A percentile compares a stretch with the other conserved stretches of the same genome.
Evolutionary conservation across 37 sponge, comb jelly and placozoan species (phyloP).

Genomic region (Tethya wilhelma): DNA sequence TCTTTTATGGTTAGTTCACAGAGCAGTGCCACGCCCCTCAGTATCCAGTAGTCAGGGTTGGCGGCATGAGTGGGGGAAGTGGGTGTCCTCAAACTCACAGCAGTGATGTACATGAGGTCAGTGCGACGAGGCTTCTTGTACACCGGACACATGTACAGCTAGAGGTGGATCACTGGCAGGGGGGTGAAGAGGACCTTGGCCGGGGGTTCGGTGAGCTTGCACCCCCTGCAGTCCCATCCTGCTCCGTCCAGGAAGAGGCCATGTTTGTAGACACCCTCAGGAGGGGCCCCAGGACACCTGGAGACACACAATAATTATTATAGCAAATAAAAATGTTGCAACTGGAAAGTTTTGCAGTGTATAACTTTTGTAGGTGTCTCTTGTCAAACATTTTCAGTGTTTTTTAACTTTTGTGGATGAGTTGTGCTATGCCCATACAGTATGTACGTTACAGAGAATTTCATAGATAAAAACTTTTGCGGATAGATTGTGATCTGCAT

Average conservation of each 20-base stretch:
- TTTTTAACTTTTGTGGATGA: no score
- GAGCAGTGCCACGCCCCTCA: constrained; percentile 97
- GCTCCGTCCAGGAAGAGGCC: constrained; percentile 95
- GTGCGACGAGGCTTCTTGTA: constrained; percentile 99
- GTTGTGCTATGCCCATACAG: no score
- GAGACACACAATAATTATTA: neutral
- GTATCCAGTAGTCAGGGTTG: constrained; percentile 96
- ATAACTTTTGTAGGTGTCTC: neutral
- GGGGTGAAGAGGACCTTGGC: constrained; percentile 93
- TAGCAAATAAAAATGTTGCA: no score
- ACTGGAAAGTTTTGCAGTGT: neutral
- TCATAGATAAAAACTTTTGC: no score
- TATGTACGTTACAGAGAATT: no score
- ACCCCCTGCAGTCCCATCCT: constrained; percentile 90
- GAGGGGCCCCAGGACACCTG: constrained; percentile 96
- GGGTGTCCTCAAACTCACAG: constrained; percentile 81
- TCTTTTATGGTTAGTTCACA: no score
- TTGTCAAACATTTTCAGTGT: no score
- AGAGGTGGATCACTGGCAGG: constrained; percentile 94
- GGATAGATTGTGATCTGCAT: no score
- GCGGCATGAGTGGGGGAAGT: constrained; percentile 63
- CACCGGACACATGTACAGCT: constrained; percentile 94
- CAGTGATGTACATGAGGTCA: constrained; percentile 98
- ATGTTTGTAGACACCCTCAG: constrained; percentile 95
- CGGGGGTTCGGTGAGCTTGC: constrained; percentile 82